Evolutionary conservation across 92 coral and sea anemone species (phyloP).

Genomic region (Porites divaricata): DNA sequence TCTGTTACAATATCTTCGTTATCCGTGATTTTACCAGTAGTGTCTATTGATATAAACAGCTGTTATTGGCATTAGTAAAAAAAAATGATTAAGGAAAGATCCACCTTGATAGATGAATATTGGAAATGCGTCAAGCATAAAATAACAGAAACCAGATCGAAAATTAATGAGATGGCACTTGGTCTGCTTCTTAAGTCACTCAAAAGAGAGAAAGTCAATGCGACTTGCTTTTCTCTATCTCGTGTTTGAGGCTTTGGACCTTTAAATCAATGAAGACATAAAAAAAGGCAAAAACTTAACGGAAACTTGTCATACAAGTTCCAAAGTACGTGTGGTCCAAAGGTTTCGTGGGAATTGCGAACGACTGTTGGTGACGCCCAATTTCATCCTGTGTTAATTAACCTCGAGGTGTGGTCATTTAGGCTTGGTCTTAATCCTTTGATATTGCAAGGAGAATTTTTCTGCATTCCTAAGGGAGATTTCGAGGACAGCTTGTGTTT

Average conservation of each 20-base stretch:
- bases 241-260: neutral
- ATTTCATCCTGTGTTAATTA: conserved; percentile 23
- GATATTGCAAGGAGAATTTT: neutral
- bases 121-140: conserved; percentile 11
- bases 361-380: conserved; percentile 21
- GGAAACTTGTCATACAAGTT: neutral
- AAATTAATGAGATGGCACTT: neutral
- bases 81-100: neutral
- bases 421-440: conserved; percentile 18
- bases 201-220: neutral
- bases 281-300: no score
- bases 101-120: conserved; percentile 24
- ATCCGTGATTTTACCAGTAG: neutral
- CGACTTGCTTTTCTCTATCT: neutral
- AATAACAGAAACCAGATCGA: neutral
- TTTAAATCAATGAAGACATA: neutral
- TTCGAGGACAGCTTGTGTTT: no score
- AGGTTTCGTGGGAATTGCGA: conserved; percentile 21
- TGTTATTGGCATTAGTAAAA: neutral
- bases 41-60: neutral
- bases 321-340: conserved; percentile 25
- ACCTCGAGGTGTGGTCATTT: conserved; percentile 2
- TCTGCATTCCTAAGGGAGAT: neutral
- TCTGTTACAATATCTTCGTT: neutral
- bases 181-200: no score